These are phyloP conservation scores for Dendrophyllia cribrosa DNA, from an alignment of 64 coral and sea anemone genomes.

Conservation along the genomic window DNA sequence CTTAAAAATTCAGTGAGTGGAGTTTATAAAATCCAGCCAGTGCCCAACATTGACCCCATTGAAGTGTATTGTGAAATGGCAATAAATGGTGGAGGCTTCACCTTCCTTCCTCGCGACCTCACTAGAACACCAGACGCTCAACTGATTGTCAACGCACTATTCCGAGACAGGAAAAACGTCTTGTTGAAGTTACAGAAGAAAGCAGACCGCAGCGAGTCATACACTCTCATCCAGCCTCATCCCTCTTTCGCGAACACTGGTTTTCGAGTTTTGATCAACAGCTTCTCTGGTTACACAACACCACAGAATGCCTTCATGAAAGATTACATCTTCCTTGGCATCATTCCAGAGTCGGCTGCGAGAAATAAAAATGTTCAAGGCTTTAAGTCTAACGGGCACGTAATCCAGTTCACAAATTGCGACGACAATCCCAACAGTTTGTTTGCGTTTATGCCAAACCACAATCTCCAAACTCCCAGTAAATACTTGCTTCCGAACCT, in stretches of 20 bases:
- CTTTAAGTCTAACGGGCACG: constrained; percentile 54
- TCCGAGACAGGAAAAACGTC: constrained; percentile 61
- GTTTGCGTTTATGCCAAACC: constrained; percentile 76
- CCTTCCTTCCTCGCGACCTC: constrained; percentile 54
- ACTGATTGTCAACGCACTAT: constrained; percentile 9
- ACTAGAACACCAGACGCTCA: background rate
- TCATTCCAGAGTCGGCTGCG: background rate
- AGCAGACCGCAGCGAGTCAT: constrained; percentile 16
- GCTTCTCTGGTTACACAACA: constrained; percentile 26
- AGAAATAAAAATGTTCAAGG: background rate
- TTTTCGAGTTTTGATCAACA: constrained; percentile 36
- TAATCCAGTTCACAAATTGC: constrained; percentile 44
- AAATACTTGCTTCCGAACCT: background rate
- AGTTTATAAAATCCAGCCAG: constrained; percentile 2
- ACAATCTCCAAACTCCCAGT: background rate
- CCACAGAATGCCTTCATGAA: constrained; percentile 22
- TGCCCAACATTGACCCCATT: background rate
- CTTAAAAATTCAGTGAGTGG: constrained; percentile 40
- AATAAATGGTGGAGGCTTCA: constrained; percentile 42
- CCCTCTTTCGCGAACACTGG: background rate
- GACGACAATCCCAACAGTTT: constrained; percentile 66
- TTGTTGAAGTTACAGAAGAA: constrained; percentile 53
- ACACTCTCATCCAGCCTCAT: constrained; percentile 53
- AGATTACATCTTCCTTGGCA: constrained; percentile 64
- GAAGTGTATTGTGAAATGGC: constrained; percentile 83